Evolutionary conservation across 2,797 vertebrate species (phyloP).

Genomic region (Rhadinocentrus ornatus): DNA sequence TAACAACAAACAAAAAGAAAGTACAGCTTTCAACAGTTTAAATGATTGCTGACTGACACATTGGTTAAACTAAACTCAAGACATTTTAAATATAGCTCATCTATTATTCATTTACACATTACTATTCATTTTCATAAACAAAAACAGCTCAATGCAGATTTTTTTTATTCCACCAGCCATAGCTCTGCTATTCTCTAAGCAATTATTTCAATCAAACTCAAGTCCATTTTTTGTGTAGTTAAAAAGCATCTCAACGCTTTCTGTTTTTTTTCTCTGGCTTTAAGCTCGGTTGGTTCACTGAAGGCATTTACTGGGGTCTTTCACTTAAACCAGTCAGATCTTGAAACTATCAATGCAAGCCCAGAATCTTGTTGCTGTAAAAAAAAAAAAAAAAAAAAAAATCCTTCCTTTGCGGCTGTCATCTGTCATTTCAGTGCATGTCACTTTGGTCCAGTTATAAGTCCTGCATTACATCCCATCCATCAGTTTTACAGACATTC

Average conservation of each 20-base stretch:
- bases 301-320: neutral
- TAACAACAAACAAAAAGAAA: neutral
- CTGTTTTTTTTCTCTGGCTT: neutral
- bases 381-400: too few species aligned
- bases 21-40: constrained; percentile 13
- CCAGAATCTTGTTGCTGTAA: constrained; percentile 8
- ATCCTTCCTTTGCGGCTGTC: neutral
- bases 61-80: constrained; percentile 17
- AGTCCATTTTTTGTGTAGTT: neutral
- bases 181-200: neutral
- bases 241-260: neutral
- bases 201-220: constrained; percentile 16
- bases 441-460: constrained; percentile 20
- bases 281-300: neutral
- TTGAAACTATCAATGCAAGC: constrained; percentile 6
- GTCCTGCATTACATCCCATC: constrained; percentile 12
- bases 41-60: constrained; percentile 28
- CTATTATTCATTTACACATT: neutral
- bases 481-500: constrained; percentile 4
- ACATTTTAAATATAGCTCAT: neutral
- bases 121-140: constrained; percentile 15
- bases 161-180: neutral
- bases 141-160: neutral
- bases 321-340: constrained; percentile 15
- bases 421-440: constrained; percentile 13